These are phyloP conservation scores for Hypanus sabinus DNA, from an alignment of 2,113 vertebrate genomes.

Conservation along the genomic window DNA sequence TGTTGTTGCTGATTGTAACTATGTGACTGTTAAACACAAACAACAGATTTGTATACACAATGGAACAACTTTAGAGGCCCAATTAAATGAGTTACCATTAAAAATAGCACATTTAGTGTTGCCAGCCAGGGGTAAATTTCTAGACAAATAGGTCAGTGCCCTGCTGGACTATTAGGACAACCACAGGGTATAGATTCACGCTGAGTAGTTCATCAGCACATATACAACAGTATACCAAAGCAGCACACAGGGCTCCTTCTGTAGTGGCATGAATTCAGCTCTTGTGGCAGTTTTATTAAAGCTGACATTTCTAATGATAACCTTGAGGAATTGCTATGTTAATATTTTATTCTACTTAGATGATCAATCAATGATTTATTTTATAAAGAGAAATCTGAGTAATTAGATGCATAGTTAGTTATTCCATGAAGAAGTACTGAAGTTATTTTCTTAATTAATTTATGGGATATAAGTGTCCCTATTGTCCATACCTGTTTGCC, in stretches of 20 bases:
- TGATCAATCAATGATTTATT: not conserved
- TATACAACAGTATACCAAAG: not conserved
- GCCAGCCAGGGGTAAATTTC: not conserved
- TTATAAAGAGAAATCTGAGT: not conserved
- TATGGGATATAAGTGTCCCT: no score
- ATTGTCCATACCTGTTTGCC: no score
- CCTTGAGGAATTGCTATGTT: not conserved
- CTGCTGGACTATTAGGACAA: not conserved
- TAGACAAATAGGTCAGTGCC: not conserved
- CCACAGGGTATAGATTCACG: no score
- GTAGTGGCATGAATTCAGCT: not conserved
- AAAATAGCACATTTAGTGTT: not conserved
- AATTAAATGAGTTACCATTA: not conserved
- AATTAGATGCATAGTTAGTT: not conserved
- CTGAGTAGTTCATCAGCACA: not conserved
- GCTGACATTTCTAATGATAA: not conserved
- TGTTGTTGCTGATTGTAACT: not conserved
- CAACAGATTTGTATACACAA: no score
- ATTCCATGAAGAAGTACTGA: not conserved
- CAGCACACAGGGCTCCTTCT: not conserved
- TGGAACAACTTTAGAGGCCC: not conserved
- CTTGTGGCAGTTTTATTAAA: not conserved
- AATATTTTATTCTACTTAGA: not conserved
- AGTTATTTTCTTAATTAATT: no score
- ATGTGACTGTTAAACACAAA: not conserved